A percentile compares a stretch with the other conserved stretches of the same genome.
phyloP scores from a whole-genome alignment of 2,888 invertebrate genomes.

The Cheilosia variabilis region DNA sequence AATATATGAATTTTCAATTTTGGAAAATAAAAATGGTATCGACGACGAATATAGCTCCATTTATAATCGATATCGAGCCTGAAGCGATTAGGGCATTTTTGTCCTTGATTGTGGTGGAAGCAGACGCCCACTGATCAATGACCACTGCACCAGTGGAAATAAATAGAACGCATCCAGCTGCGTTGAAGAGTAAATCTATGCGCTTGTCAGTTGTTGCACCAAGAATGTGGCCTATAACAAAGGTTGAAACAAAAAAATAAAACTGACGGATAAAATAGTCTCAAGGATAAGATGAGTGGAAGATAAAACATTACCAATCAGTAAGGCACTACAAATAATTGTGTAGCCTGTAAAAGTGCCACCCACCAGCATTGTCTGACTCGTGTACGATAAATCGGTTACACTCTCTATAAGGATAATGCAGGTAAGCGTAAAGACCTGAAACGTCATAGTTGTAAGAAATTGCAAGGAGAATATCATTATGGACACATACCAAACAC shows the following conservation, averaged over 20 bases:
- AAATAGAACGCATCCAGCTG: conserved; percentile 78
- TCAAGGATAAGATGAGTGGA: not conserved
- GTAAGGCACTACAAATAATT: conserved; percentile 78
- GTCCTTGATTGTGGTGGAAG: conserved; percentile 74
- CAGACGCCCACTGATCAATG: conserved; percentile 78
- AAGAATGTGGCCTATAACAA: conserved; percentile 78
- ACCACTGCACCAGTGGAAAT: conserved; percentile 79
- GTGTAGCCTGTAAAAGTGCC: conserved; percentile 80
- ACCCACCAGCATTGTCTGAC: conserved; percentile 80
- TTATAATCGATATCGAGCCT: conserved; percentile 78
- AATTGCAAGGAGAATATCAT: conserved; percentile 71
- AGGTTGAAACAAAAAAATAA: not conserved
- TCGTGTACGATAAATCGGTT: conserved; percentile 78
- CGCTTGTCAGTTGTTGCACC: conserved; percentile 79
- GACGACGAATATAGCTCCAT: conserved; percentile 78
- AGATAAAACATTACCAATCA: conserved; percentile 78
- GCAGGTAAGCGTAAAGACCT: conserved; percentile 78
- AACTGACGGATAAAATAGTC: not conserved
- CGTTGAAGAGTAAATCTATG: conserved; percentile 78
- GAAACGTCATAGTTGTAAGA: conserved; percentile 34
- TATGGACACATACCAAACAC: conserved; percentile 74
- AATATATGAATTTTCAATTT: conserved; percentile 58
- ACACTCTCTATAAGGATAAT: conserved; percentile 79
- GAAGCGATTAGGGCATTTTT: conserved; percentile 77
- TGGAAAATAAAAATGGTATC: conserved; percentile 79